Conservation (phyloP, 2,113 vertebrate species). For the Hyaena hyaena region DNA sequence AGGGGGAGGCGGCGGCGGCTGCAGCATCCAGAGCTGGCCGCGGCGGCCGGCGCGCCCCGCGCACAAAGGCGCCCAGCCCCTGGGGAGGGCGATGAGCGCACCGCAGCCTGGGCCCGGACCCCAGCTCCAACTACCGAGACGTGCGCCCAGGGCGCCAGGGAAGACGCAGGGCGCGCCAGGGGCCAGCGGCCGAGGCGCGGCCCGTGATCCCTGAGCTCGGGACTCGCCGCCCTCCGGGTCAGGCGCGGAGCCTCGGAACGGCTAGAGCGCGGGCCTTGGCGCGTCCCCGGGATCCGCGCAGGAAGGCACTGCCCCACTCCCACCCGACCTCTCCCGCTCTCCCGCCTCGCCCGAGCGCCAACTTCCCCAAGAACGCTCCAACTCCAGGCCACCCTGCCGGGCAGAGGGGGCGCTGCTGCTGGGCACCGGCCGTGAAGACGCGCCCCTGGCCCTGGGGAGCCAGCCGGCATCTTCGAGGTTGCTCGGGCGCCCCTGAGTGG, state of each 20-base stretch:
- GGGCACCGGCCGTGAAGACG: conserved; percentile 50
- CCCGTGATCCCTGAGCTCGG: conserved; percentile 62
- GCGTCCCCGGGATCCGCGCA: not conserved
- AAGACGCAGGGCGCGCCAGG: not conserved
- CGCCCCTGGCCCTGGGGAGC: conserved; percentile 21
- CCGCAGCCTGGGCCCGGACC: not conserved
- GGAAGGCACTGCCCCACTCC: not conserved
- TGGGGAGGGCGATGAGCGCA: conserved; percentile 53
- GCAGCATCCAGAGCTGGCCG: conserved; percentile 73
- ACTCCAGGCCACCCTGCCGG: conserved; percentile 71
- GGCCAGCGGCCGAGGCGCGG: conserved; percentile 53
- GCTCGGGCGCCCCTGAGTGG: conserved; percentile 68
- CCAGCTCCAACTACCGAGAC: conserved; percentile 19
- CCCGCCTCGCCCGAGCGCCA: conserved; percentile 50
- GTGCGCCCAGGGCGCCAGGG: not conserved
- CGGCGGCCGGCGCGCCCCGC: conserved; percentile 62
- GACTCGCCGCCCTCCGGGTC: conserved; percentile 36
- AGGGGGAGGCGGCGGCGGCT: conserved; percentile 67
- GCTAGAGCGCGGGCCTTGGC: conserved; percentile 33
- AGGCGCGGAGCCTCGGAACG: not conserved
- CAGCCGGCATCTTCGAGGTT: conserved; percentile 54
- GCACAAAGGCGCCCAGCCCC: conserved; percentile 75
- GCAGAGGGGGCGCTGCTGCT: conserved; percentile 60
- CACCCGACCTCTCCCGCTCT: not conserved
- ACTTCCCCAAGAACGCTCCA: conserved; percentile 78